A percentile compares a stretch with the other conserved stretches of the same genome.
Evolutionary conservation across 1,140 invertebrate species (phyloP).

Genomic region (Amphibalanus amphitrite): DNA sequence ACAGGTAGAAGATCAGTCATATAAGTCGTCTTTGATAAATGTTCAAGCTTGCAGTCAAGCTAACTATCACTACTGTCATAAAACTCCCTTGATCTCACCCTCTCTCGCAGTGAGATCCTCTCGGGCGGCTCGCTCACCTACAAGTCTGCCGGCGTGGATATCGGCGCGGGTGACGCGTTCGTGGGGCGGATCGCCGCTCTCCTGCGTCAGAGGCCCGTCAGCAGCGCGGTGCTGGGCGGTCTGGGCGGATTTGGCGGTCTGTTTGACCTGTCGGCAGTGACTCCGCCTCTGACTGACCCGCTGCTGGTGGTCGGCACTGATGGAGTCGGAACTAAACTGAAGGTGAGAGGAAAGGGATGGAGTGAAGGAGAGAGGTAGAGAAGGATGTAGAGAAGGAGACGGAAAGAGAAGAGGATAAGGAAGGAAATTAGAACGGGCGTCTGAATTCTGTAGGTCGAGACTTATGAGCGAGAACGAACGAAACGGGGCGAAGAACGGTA

Average conservation of each 20-base stretch:
- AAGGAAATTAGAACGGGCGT: too few species aligned
- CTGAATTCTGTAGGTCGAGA: too few species aligned
- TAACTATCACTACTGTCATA: too few species aligned
- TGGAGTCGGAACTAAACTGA: slow-evolving; percentile 91
- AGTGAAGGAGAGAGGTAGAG: too few species aligned
- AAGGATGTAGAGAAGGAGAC: too few species aligned
- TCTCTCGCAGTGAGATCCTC: slow-evolving; percentile 20
- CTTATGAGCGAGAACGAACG: too few species aligned
- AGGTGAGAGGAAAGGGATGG: slow-evolving; percentile 33
- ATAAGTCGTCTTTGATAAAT: too few species aligned
- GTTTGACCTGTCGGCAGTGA: slow-evolving; percentile 53
- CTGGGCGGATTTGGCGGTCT: slow-evolving; percentile 87
- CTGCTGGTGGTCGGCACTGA: slow-evolving; percentile 86
- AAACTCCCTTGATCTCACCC: too few species aligned
- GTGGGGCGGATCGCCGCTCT: slow-evolving; percentile 65
- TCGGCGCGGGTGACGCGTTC: slow-evolving; percentile 69
- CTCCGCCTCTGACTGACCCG: slow-evolving; percentile 47
- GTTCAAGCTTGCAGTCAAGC: too few species aligned
- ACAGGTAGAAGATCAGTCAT: too few species aligned
- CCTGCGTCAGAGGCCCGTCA: slow-evolving; percentile 32
- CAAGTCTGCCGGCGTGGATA: slow-evolving; percentile 80
- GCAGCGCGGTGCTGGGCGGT: slow-evolving; percentile 49
- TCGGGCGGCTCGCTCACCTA: slow-evolving; percentile 53
- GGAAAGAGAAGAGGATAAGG: too few species aligned
- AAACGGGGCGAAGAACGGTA: too few species aligned